These are phyloP conservation scores for Drosophila punjabiensis DNA, from an alignment of 1,140 invertebrate genomes.

Conservation along the genomic window DNA sequence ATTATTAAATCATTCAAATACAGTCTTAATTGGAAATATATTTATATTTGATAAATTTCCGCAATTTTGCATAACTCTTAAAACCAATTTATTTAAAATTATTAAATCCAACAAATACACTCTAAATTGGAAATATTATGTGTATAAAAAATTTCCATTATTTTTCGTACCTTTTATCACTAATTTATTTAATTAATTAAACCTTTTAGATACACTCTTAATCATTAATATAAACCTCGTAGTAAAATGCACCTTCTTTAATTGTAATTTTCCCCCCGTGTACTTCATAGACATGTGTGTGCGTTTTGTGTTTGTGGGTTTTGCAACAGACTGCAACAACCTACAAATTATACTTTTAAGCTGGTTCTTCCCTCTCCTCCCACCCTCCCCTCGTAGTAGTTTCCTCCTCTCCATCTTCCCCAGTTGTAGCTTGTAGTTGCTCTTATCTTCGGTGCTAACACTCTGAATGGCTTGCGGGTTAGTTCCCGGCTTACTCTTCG, in stretches of 20 bases:
- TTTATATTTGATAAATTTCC: too few species aligned
- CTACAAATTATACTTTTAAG: conserved; percentile 80
- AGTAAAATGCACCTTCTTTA: not conserved
- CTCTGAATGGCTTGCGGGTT: conserved; percentile 56
- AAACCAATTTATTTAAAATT: not conserved
- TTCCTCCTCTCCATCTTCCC: not conserved
- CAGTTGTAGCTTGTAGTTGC: conserved; percentile 22
- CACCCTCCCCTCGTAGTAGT: not conserved
- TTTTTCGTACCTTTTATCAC: too few species aligned
- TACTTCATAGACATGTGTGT: conserved; percentile 11
- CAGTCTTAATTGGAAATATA: too few species aligned
- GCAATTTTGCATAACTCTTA: too few species aligned
- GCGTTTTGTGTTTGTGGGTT: conserved; percentile 30
- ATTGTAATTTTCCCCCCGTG: conserved; percentile 4
- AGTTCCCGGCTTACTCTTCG: conserved; percentile 15
- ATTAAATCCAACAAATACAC: not conserved
- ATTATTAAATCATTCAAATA: not conserved
- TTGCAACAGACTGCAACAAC: conserved; percentile 43
- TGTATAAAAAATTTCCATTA: too few species aligned
- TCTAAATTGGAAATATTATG: too few species aligned
- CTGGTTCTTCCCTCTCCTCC: conserved; percentile 35
- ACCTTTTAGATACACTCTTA: not conserved
- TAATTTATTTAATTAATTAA: too few species aligned
- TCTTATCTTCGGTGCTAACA: conserved; percentile 71
- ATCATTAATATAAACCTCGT: not conserved